Conservation (phyloP, 2,888 invertebrate species). For the Agrypnus murinus region DNA sequence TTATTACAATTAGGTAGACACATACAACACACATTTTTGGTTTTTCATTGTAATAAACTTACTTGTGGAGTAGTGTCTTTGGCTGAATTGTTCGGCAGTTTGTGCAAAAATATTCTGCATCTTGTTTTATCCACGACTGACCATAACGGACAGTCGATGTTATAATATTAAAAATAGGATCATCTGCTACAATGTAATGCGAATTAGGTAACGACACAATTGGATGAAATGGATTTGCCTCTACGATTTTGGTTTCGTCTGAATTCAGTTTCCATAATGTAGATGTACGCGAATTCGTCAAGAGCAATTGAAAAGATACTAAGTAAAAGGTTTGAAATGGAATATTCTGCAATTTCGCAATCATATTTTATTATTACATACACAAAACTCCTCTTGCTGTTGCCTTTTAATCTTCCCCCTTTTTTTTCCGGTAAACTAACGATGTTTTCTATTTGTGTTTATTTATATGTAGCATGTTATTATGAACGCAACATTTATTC, state of each 20-base stretch:
- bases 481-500: neutral
- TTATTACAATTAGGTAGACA: neutral
- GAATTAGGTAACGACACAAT: conserved; percentile 67
- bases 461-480: conserved; percentile 13
- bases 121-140: conserved; percentile 80
- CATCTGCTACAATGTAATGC: conserved; percentile 73
- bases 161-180: conserved; percentile 84
- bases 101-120: conserved; percentile 78
- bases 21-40: neutral
- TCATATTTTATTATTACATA: conserved; percentile 66
- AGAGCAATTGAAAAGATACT: conserved; percentile 81
- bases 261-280: conserved; percentile 88
- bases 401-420: neutral
- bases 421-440: too few relatives aligned
- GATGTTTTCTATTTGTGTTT: neutral
- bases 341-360: conserved; percentile 70
- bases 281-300: conserved; percentile 87
- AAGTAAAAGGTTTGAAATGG: conserved; percentile 81
- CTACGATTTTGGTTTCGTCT: conserved; percentile 84
- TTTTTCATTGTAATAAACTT: conserved; percentile 30
- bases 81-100: conserved; percentile 75
- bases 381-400: neutral
- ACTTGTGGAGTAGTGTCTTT: conserved; percentile 47
- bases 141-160: conserved; percentile 82
- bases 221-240: conserved; percentile 76